phyloP scores from a whole-genome alignment of 2,888 invertebrate species.

The Stenodema calcarata region DNA sequence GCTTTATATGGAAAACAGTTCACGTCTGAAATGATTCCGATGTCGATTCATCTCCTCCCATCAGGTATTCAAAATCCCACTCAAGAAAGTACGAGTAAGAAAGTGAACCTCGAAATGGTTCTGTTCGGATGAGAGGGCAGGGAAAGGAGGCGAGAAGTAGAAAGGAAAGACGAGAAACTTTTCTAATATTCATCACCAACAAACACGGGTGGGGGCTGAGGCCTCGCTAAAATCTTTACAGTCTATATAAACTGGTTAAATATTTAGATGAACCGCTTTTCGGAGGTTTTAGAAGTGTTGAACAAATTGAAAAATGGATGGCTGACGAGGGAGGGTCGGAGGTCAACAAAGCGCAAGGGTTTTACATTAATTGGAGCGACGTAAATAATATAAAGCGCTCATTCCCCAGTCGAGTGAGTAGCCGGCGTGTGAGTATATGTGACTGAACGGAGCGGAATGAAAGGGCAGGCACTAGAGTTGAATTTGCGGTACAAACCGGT shows the following conservation, averaged over 20 bases:
- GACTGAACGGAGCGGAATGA: neutral
- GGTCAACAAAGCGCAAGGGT: neutral
- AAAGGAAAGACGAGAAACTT: conserved; percentile 11
- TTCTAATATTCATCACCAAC: conserved; percentile 19
- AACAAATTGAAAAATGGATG: neutral
- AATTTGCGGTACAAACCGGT: neutral
- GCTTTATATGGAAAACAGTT: too few species aligned
- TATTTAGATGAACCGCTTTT: neutral
- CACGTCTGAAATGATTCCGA: too few species aligned
- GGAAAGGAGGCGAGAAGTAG: neutral
- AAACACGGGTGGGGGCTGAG: neutral
- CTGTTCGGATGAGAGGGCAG: neutral
- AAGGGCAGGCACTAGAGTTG: neutral
- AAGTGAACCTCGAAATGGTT: too few species aligned
- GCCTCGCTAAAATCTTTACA: neutral
- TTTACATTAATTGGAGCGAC: neutral
- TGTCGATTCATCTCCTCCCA: too few species aligned
- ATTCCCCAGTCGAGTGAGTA: neutral
- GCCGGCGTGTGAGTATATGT: neutral
- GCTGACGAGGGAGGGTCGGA: neutral
- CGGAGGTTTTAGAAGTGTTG: neutral
- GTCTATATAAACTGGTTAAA: conserved; percentile 19
- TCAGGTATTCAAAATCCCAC: too few species aligned
- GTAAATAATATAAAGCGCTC: neutral
- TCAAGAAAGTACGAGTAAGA: too few species aligned